Evolutionary conservation across 1,140 invertebrate species (phyloP), one percentile per base, ranked within the genome.

Genomic region (Drosophila tsacasi): DNA sequence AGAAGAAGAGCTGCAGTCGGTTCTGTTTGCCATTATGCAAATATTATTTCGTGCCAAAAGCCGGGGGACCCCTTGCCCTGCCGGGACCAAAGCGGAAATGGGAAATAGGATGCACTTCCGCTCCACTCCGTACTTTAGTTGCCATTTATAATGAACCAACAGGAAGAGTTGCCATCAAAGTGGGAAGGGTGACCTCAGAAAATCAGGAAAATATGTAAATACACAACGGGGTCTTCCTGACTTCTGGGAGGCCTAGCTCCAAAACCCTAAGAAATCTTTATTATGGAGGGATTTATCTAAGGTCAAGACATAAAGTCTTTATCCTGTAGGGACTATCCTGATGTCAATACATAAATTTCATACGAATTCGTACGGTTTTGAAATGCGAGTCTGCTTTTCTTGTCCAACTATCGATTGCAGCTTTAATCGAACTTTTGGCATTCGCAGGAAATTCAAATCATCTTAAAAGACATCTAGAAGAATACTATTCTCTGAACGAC

Each of bases 21-120:
- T 84, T 76, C 65, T 75, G 81, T 83, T 89, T 81, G 77, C 67
- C 69, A 80, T 83, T 89, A 89, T 87, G 83, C 84, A 87, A 87
- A 87, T 87, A 81, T 89, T 87, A 87, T 87, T 83, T 89, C 55
- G 77, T 89, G 73, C 76, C 72, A 86, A 75, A 75, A 15, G 35
- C 35, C 13, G 35, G 35, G 35, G 35, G 35, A 37, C 35, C 35
- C 35, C 35, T 12, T 37, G 35, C 17, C 8, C 17, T 2, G 15
- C 12, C 17, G 21, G 12, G 13, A 35, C 52, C 52, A 17, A 21
- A 17, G 21, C 25, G 55, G 62, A 19, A 40, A 30, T 37, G 19
- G 62, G 13, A 25, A 30, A 39, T 40, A 21, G 55, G 62, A 23
- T 49, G 46, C 54, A 57, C 54, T 23, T 55, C 52, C 52, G 52